A percentile compares a stretch with the other conserved stretches of the same genome.
phyloP scores from a whole-genome alignment of 2,888 invertebrate species.

The Sarcophaga variegata region DNA sequence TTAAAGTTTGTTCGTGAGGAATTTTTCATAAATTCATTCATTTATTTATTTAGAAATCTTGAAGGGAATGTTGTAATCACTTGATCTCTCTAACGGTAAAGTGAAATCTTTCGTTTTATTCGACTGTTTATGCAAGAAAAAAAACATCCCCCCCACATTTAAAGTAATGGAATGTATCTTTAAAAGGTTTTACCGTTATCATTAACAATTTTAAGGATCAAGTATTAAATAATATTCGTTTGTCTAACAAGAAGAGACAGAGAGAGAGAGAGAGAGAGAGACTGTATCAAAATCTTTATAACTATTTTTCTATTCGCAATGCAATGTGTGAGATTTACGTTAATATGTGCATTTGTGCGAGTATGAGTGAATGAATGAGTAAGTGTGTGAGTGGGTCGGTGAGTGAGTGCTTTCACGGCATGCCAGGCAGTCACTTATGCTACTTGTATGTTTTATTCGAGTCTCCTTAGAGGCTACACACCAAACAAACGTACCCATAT shows the following conservation, averaged over 20 bases:
- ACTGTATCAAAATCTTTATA: slow-evolving; percentile 14
- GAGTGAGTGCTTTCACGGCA: slow-evolving; percentile 41
- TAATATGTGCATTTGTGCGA: neutral
- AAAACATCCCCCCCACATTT: no score
- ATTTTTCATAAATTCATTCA: slow-evolving; percentile 23
- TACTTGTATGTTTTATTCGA: slow-evolving; percentile 36
- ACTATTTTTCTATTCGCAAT: neutral
- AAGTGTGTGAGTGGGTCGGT: neutral
- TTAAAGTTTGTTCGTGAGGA: neutral
- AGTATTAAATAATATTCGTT: no score
- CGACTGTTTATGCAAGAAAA: no score
- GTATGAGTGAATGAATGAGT: neutral
- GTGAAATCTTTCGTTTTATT: no score
- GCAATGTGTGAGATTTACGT: neutral
- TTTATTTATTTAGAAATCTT: slow-evolving; percentile 4
- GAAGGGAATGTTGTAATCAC: neutral
- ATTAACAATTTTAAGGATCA: no score
- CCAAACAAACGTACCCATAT: slow-evolving; percentile 13
- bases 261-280: neutral
- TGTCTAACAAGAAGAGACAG: no score
- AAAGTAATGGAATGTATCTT: no score
- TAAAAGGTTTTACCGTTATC: no score
- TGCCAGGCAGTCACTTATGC: slow-evolving; percentile 50
- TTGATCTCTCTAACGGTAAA: neutral
- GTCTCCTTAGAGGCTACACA: slow-evolving; percentile 12